Evolutionary conservation across 2,797 vertebrate genomes (phyloP).

Genomic region (Heterohyrax brucei): DNA sequence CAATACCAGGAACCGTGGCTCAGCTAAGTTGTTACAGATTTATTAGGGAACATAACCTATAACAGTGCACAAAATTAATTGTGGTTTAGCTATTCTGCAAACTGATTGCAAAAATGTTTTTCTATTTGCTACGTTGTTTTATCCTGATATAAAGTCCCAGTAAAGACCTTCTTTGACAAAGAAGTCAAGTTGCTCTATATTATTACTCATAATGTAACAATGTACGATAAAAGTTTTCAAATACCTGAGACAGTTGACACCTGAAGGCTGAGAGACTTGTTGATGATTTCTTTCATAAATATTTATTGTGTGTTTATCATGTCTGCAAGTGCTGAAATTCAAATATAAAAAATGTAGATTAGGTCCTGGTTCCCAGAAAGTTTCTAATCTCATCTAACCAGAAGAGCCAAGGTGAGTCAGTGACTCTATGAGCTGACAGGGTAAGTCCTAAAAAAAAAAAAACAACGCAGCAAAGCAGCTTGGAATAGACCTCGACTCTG

Average conservation of each 20-base stretch:
- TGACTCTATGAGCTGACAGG: neutral
- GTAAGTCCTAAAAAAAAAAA: neutral
- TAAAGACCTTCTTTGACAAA: conserved; percentile 11
- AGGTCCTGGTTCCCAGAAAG: neutral
- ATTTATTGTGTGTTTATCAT: neutral
- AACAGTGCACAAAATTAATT: conserved; percentile 38
- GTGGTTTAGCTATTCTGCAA: conserved; percentile 24
- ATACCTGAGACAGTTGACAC: conserved; percentile 5
- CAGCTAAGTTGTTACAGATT: too few species aligned
- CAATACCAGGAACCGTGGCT: too few species aligned
- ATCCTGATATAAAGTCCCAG: neutral
- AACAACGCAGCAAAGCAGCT: neutral
- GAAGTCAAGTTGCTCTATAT: conserved; percentile 13
- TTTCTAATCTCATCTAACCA: neutral
- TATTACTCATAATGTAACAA: conserved; percentile 8
- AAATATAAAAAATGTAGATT: neutral
- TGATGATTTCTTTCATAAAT: conserved; percentile 33
- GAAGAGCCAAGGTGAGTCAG: neutral
- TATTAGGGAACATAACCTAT: too few species aligned
- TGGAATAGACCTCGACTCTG: neutral
- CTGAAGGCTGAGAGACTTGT: conserved; percentile 28
- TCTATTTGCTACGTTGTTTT: neutral
- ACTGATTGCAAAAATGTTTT: conserved; percentile 31
- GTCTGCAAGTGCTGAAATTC: neutral
- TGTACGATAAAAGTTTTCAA: neutral